Base-by-base conservation (phyloP, 2,113 vertebrate genomes). In the Parotia lawesii region DNA sequence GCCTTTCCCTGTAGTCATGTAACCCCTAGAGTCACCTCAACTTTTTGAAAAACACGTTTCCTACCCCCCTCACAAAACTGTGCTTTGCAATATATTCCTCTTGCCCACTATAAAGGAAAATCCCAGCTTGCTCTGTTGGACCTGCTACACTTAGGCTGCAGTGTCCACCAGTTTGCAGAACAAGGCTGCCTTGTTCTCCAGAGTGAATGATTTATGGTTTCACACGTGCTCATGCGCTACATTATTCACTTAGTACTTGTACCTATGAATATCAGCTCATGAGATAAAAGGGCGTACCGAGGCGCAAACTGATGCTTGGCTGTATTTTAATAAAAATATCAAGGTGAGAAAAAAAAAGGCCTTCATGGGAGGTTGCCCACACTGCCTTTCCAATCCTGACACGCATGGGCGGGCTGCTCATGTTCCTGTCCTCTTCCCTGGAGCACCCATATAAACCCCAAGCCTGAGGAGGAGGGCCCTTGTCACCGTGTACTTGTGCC, bases 141-240 rank as follows among this genome's bases (percentile, higher is more conserved):
- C 62, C 85, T 87, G 87, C 60, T 94, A 91, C 87, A 92, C 85
- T 88, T 58, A 92, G 89, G 83, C 83, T 96, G 92, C 40, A 58
- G 82, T 44, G 69, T 88, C 95, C 95, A 92, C 47, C 93, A 85
- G 90, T 67, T 29, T 94, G 85, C 15, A 92, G 91, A 95, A 97
- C 89, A 96, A 97, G 84, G 87, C 35, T 80, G 95, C 92, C 90
- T 94, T 98, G 85, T 65, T 88, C 76, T 74, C 84, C 72, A 89
- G 78, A 7, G 24, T 42, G 54, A 72, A 75, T 95, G 95, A 96
- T 96, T 96, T 95, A 96, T 35, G 64, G 88, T 88, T 96, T 97
- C 93, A 91, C 88, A 89, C 6, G 1, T 84, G 90, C 72, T 96
- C 97, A 96, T 84, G 91, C 8, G 48, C 85, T 62, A 58, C 85